Conservation (phyloP, 30 jellyfish, hydroid and myxozoan species). For the Turritopsis dohrnii region DNA sequence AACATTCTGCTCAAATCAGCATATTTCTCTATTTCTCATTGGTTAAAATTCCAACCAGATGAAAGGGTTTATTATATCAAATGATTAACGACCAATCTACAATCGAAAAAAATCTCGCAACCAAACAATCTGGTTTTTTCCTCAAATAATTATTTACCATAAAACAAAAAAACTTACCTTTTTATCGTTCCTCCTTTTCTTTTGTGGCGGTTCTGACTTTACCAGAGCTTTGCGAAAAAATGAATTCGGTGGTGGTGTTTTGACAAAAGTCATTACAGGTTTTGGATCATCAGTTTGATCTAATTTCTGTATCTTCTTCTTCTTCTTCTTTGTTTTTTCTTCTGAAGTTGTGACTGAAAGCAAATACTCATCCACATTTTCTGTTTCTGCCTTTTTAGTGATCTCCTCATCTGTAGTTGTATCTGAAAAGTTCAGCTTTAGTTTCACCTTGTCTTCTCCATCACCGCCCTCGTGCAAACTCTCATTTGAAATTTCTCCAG, state of each 20-base stretch:
- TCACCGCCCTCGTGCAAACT: background rate
- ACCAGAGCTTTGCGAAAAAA: constrained; percentile 12
- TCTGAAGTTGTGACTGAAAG: background rate
- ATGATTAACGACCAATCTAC: too few relatives aligned
- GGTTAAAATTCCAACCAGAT: too few relatives aligned
- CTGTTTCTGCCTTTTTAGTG: background rate
- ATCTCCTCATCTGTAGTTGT: background rate
- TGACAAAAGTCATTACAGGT: constrained; percentile 14
- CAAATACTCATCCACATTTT: constrained; percentile 2
- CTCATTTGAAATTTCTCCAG: background rate
- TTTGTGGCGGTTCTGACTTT: constrained; percentile 16
- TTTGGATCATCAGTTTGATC: constrained; percentile 7
- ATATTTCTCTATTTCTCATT: too few relatives aligned
- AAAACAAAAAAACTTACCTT: background rate
- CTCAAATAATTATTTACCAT: background rate
- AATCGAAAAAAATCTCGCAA: background rate
- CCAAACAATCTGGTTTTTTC: background rate
- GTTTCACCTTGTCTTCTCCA: background rate
- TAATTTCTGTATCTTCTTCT: constrained; percentile 1
- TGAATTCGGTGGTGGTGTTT: constrained; percentile 25
- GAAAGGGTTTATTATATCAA: too few relatives aligned
- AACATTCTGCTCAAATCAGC: too few relatives aligned
- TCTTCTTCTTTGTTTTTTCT: background rate
- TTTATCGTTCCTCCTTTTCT: background rate
- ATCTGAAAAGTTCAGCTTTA: background rate